A percentile compares a stretch with the other conserved stretches of the same genome.
Evolutionary conservation across 1,140 invertebrate genomes (phyloP).

Genomic region (Pomacea maculata): DNA sequence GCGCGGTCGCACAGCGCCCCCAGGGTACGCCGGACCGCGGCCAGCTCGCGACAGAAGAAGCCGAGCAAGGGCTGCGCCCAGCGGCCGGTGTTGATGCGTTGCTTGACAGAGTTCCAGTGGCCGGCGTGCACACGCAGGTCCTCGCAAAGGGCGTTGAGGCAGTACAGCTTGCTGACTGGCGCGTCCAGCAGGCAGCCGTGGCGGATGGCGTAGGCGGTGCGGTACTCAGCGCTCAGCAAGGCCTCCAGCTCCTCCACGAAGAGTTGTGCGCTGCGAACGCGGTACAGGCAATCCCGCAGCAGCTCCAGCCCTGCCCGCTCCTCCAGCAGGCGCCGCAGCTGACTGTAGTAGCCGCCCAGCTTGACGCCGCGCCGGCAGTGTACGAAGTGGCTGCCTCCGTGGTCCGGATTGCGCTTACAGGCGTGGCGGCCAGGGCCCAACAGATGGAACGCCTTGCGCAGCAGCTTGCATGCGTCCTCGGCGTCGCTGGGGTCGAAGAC

Average conservation of each 20-base stretch:
- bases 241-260: constrained; percentile 58
- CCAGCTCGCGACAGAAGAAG: constrained; percentile 50
- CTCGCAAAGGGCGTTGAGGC: constrained; percentile 60
- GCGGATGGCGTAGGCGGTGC: constrained; percentile 53
- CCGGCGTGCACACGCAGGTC: constrained; percentile 60
- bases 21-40: constrained; percentile 46
- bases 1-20: constrained; percentile 46
- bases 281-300: constrained; percentile 52
- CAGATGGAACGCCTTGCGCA: constrained; percentile 50
- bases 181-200: constrained; percentile 47
- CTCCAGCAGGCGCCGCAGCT: constrained; percentile 52
- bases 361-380: constrained; percentile 47
- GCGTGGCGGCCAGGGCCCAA: constrained; percentile 56
- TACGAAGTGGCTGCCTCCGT: constrained; percentile 53
- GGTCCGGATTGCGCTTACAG: constrained; percentile 49
- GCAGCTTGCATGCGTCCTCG: constrained; percentile 45
- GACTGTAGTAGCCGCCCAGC: constrained; percentile 51
- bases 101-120: constrained; percentile 63
- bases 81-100: constrained; percentile 53
- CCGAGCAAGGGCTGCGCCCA: constrained; percentile 55
- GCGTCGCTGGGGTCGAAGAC: constrained; percentile 51
- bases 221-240: constrained; percentile 53
- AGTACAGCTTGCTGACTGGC: constrained; percentile 58
- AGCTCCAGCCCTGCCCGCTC: constrained; percentile 56
- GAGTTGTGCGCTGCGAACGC: constrained; percentile 44